Evolutionary conservation across 1,140 invertebrate species (phyloP).

Genomic region (Papilio polyxenes): DNA sequence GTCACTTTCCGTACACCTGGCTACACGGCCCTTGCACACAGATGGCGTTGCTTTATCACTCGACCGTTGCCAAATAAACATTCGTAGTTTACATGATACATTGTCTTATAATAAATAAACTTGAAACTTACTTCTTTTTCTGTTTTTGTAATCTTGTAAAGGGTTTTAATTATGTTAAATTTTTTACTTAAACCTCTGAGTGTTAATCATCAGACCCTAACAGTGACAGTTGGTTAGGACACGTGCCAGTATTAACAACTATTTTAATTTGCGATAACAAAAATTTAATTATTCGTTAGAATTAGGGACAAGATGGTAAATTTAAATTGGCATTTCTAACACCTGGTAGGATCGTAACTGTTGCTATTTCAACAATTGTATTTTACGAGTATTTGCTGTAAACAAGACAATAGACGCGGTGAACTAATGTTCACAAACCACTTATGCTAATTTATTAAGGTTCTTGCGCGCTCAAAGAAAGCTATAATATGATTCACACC

Average conservation of each 20-base stretch:
- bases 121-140: neutral
- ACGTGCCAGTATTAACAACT: constrained; percentile 1
- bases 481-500: constrained; percentile 3
- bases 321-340: constrained; percentile 23
- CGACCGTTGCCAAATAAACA: neutral
- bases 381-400: neutral
- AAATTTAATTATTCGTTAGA: neutral
- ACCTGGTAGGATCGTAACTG: constrained; percentile 18
- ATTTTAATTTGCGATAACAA: neutral
- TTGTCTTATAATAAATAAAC: neutral
- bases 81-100: neutral
- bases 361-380: neutral
- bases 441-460: constrained; percentile 36
- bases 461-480: constrained; percentile 27
- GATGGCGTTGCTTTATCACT: neutral
- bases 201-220: constrained; percentile 18
- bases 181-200: neutral
- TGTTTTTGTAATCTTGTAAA: neutral
- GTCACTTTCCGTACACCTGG: constrained; percentile 35
- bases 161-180: neutral
- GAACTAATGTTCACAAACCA: constrained; percentile 1
- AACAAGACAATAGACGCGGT: too few relatives aligned
- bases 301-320: constrained; percentile 12
- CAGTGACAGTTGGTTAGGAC: constrained; percentile 35
- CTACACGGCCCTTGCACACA: constrained; percentile 22